Conservation (phyloP, 2,888 invertebrate genomes). For the Microctonus aethiopoides region DNA sequence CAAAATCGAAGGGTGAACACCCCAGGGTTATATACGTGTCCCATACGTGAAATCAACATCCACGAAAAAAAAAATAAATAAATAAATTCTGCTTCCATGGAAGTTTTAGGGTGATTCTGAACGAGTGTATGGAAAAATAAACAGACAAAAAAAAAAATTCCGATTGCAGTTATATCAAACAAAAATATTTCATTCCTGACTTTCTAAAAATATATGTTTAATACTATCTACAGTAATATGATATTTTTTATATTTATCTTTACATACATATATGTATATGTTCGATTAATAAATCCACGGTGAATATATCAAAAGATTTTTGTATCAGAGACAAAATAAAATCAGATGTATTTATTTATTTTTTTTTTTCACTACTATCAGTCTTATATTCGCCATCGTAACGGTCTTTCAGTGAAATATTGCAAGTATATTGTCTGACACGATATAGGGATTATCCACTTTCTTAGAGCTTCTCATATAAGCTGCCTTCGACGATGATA, state of each 20-base stretch:
- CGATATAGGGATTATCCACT: constrained; percentile 25
- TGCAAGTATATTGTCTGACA: not conserved
- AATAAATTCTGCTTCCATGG: constrained; percentile 48
- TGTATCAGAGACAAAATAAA: not conserved
- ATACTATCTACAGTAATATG: not conserved
- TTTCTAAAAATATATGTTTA: not conserved
- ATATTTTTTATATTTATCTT: not conserved
- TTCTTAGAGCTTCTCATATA: constrained; percentile 3
- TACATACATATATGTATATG: not conserved
- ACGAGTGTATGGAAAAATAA: not conserved
- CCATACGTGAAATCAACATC: constrained; percentile 49
- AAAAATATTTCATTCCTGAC: not conserved
- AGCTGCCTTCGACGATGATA: constrained; percentile 33
- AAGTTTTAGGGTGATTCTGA: not conserved
- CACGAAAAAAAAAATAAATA: too few species aligned
- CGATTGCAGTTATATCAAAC: not conserved
- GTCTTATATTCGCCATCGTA: not conserved
- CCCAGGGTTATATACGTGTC: constrained; percentile 19
- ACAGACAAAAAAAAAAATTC: not conserved
- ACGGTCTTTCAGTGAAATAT: constrained; percentile 7
- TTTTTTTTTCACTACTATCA: not conserved
- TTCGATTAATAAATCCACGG: not conserved
- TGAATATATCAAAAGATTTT: not conserved
- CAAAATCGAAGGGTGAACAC: constrained; percentile 38
- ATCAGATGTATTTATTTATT: too few species aligned